Conservation (phyloP, 92 coral and sea anemone species). For the Pocillopora meandrina region DNA sequence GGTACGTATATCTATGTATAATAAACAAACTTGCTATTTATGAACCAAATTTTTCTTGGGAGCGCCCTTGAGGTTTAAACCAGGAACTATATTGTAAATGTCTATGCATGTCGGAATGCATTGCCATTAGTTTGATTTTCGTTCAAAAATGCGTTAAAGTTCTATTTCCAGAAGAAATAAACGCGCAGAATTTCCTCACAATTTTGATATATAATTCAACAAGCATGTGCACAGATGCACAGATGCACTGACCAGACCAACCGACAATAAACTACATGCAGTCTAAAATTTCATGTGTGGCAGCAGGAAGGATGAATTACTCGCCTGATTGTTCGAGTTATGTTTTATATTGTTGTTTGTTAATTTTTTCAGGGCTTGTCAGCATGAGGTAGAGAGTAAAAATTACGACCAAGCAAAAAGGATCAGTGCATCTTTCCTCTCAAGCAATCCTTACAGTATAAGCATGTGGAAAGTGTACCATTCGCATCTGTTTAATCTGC, state of each 20-base stretch:
- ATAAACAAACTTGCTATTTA: neutral
- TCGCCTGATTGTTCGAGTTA: neutral
- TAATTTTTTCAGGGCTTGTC: conserved; percentile 71
- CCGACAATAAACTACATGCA: too few relatives aligned
- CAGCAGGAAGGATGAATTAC: neutral
- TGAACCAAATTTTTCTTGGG: neutral
- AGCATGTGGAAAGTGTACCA: conserved; percentile 98
- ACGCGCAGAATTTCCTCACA: too few relatives aligned
- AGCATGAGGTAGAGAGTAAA: conserved; percentile 67
- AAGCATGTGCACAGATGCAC: too few relatives aligned
- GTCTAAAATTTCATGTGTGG: too few relatives aligned
- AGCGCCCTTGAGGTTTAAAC: neutral
- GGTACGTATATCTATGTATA: conserved; percentile 52
- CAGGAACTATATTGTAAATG: neutral
- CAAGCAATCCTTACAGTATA: conserved; percentile 73
- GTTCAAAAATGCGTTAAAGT: too few relatives aligned
- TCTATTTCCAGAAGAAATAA: too few relatives aligned
- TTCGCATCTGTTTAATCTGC: neutral
- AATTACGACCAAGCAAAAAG: conserved; percentile 68
- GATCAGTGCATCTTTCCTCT: conserved; percentile 67
- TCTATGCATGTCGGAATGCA: neutral
- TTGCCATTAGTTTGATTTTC: too few relatives aligned
- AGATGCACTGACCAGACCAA: too few relatives aligned
- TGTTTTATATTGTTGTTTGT: neutral
- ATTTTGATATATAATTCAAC: too few relatives aligned